phyloP scores from a whole-genome alignment of 1,140 invertebrate genomes.

The Drosophila kohkoa region DNA sequence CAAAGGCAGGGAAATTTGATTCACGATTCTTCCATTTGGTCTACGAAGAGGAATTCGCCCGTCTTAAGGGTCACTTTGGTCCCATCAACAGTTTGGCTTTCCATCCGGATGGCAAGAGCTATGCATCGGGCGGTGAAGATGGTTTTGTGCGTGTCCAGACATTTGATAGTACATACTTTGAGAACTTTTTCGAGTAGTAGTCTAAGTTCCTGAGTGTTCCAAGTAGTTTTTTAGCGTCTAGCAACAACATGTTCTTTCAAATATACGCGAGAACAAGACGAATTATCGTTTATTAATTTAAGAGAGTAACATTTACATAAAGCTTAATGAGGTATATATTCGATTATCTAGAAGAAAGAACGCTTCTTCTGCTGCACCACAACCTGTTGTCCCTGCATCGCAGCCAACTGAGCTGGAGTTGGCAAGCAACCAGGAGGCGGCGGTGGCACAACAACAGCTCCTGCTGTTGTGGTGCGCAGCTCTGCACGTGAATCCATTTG shows the following conservation, averaged over 20 bases:
- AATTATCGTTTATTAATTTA: slow-evolving; percentile 67
- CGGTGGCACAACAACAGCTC: slow-evolving; percentile 72
- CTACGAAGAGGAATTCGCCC: slow-evolving; percentile 99
- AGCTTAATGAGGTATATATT: slow-evolving; percentile 46
- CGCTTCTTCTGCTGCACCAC: slow-evolving; percentile 80
- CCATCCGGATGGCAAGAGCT: slow-evolving; percentile 99
- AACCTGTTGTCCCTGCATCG: slow-evolving; percentile 78
- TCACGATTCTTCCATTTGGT: slow-evolving; percentile 99
- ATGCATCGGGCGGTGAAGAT: slow-evolving; percentile 99
- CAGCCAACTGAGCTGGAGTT: slow-evolving; percentile 76
- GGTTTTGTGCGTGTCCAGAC: slow-evolving; percentile 98
- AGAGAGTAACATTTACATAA: slow-evolving; percentile 33
- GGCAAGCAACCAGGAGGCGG: slow-evolving; percentile 77
- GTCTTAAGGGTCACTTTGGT: slow-evolving; percentile 99
- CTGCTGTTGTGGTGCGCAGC: slow-evolving; percentile 58
- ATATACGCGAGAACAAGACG: slow-evolving; percentile 82
- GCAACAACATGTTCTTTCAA: slow-evolving; percentile 71
- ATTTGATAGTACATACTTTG: slow-evolving; percentile 98
- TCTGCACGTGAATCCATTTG: slow-evolving; percentile 67
- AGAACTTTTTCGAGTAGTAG: slow-evolving; percentile 96
- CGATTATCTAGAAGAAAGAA: slow-evolving; percentile 73
- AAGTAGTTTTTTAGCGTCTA: slow-evolving; percentile 41
- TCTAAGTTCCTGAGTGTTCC: slow-evolving; percentile 46
- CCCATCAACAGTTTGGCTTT: slow-evolving; percentile 99
- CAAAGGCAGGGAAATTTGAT: slow-evolving; percentile 98